These are phyloP conservation scores for Orycteropus afer DNA, from an alignment of 2,113 vertebrate species.

Conservation along the genomic window DNA sequence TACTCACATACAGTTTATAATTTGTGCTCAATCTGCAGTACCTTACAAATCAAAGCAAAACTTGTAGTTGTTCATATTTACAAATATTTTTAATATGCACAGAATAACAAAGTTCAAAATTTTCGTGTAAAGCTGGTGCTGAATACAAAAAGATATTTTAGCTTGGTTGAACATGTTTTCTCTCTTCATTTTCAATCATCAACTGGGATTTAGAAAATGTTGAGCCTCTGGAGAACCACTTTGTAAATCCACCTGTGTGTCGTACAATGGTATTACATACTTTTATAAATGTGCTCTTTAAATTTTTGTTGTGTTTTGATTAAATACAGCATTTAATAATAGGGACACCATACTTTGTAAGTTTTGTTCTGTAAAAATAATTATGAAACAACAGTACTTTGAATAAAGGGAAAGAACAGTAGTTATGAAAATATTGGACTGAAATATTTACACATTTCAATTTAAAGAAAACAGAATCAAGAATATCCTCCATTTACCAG, in stretches of 20 bases:
- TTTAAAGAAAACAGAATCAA: not conserved
- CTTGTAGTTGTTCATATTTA: slow-evolving; percentile 33
- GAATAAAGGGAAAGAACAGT: not conserved
- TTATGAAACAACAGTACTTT: slow-evolving; percentile 3
- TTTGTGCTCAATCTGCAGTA: not conserved
- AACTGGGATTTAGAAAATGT: slow-evolving; percentile 13
- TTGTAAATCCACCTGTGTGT: not conserved
- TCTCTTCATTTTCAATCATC: not conserved
- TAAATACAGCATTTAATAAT: not conserved
- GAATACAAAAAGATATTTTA: slow-evolving; percentile 14
- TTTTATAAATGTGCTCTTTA: slow-evolving; percentile 36
- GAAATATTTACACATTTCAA: not conserved
- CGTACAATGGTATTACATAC: not conserved
- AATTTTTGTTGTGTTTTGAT: not conserved
- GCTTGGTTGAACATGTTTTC: not conserved
- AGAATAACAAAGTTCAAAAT: not conserved
- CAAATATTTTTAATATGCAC: not conserved
- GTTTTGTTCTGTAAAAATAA: slow-evolving; percentile 16
- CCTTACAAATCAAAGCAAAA: not conserved
- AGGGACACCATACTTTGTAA: not conserved
- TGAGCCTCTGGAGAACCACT: not conserved
- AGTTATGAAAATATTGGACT: slow-evolving; percentile 9
- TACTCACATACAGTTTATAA: not conserved
- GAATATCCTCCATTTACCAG: not conserved
- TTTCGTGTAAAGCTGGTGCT: not conserved